A percentile compares a stretch with the other conserved stretches of the same genome.
These are phyloP conservation scores for Smittia aterrima DNA, from an alignment of 2,888 invertebrate genomes.

Conservation along the genomic window DNA sequence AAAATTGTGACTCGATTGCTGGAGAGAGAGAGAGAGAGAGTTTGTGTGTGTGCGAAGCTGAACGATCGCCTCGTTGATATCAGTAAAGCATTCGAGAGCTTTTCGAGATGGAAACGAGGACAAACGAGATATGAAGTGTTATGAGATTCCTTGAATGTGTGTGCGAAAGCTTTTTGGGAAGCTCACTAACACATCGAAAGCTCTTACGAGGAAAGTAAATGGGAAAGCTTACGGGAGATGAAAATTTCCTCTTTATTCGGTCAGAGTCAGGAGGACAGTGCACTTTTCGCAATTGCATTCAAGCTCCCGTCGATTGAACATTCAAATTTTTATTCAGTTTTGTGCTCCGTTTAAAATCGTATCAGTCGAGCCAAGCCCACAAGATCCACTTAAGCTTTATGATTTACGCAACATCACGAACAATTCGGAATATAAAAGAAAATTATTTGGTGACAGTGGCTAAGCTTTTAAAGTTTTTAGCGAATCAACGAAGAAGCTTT, in stretches of 20 bases:
- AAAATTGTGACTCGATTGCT: not conserved
- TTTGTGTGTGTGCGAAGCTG: not conserved
- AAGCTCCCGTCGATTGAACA: constrained; percentile 25
- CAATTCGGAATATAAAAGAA: no score
- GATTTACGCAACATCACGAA: no score
- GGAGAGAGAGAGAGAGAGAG: not conserved
- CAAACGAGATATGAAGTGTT: constrained; percentile 23
- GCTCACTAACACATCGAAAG: not conserved
- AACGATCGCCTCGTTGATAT: not conserved
- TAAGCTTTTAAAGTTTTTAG: no score
- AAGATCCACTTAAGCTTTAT: not conserved
- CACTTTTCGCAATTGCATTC: constrained; percentile 46
- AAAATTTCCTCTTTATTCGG: constrained; percentile 9
- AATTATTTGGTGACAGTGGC: no score
- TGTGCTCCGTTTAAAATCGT: constrained; percentile 8
- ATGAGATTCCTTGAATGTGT: not conserved
- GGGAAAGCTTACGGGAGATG: constrained; percentile 8
- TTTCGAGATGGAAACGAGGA: constrained; percentile 29
- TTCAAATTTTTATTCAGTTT: constrained; percentile 18
- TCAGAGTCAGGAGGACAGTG: constrained; percentile 48
- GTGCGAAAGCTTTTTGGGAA: not conserved
- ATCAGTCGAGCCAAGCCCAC: not conserved
- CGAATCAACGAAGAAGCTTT: no score
- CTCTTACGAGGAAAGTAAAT: not conserved
- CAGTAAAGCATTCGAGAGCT: not conserved